phyloP scores from a whole-genome alignment of 2,113 vertebrate genomes.

The Ammodytes marinus region DNA sequence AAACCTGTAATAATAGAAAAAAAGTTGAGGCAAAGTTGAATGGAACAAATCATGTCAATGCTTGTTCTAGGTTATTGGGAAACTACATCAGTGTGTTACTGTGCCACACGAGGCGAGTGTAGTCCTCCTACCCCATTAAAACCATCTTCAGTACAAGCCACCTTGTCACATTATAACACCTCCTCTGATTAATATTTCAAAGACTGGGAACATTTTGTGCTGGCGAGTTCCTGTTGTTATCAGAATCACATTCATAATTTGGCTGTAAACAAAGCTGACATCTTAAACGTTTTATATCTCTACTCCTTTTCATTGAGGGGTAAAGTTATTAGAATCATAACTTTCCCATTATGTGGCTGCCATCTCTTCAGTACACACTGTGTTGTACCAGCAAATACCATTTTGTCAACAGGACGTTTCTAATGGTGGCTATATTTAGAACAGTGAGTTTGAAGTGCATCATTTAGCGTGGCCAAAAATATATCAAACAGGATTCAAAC shows the following conservation, averaged over 20 bases:
- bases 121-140: conserved; percentile 46
- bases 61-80: conserved; percentile 12
- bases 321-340: conserved; percentile 44
- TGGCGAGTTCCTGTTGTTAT: conserved; percentile 62
- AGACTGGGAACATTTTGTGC: conserved; percentile 74
- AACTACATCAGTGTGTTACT: conserved; percentile 19
- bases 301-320: neutral
- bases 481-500: conserved; percentile 48
- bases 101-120: conserved; percentile 12
- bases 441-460: conserved; percentile 27
- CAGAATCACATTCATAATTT: conserved; percentile 57
- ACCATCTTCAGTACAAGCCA: conserved; percentile 39
- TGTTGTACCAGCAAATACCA: neutral
- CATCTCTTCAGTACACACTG: conserved; percentile 6
- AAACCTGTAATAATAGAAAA: neutral
- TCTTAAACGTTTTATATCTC: conserved; percentile 25
- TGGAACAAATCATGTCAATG: neutral
- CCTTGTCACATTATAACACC: conserved; percentile 67
- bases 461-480: conserved; percentile 40
- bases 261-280: conserved; percentile 49
- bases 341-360: conserved; percentile 15
- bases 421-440: conserved; percentile 47
- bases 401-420: conserved; percentile 44
- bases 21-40: neutral
- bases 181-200: conserved; percentile 69